Percentiles rank a stretch among this genome's conserved stretches.
phyloP scores from a whole-genome alignment of 2,888 invertebrate genomes.

The Dicycla oo region DNA sequence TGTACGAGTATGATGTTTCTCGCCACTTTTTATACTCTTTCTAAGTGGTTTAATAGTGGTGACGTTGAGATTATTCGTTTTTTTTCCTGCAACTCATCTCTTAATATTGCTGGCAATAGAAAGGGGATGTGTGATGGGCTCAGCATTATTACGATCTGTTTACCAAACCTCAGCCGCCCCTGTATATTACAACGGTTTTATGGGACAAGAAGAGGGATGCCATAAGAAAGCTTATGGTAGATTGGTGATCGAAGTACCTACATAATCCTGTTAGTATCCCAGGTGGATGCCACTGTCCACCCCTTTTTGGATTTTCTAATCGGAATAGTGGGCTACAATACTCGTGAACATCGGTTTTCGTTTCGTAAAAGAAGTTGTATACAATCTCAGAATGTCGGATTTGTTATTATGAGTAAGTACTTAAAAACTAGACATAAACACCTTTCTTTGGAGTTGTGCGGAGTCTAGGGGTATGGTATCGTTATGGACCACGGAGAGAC shows the following conservation, averaged over 20 bases:
- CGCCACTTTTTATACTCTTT: neutral
- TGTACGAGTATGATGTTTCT: neutral
- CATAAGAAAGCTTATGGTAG: conserved; percentile 20
- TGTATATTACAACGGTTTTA: conserved; percentile 18
- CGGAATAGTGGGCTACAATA: neutral
- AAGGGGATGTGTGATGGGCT: conserved; percentile 22
- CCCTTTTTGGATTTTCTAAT: neutral
- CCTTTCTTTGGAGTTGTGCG: too few relatives aligned
- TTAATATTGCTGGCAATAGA: conserved; percentile 24
- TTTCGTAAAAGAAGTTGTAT: neutral
- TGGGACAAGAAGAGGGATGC: conserved; percentile 8
- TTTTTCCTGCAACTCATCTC: conserved; percentile 45
- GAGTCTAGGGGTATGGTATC: too few relatives aligned
- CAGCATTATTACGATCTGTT: conserved; percentile 24
- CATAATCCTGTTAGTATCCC: conserved; percentile 22
- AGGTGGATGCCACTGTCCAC: neutral
- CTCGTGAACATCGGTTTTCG: too few relatives aligned
- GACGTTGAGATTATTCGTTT: neutral
- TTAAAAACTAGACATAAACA: too few relatives aligned
- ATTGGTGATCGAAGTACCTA: conserved; percentile 9
- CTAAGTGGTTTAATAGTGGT: neutral
- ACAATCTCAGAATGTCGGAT: neutral
- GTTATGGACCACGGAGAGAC: too few relatives aligned
- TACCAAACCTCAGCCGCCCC: conserved; percentile 25
- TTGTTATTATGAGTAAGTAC: too few relatives aligned